Evolutionary conservation across 2,113 vertebrate genomes (phyloP), one percentile per base, ranked within the genome.

Genomic region (Siniperca chuatsi): DNA sequence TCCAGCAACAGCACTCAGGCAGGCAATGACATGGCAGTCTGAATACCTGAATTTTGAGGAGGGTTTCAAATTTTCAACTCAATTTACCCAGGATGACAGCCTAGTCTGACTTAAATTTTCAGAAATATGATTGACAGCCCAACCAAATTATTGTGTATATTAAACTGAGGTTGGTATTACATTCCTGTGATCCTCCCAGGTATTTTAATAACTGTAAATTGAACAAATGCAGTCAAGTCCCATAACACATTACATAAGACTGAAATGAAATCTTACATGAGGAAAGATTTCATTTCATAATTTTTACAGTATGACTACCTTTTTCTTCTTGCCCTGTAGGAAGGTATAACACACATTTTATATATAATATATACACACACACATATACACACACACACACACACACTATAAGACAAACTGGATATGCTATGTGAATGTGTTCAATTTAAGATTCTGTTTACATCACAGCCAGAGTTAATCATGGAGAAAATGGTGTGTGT

Each of bases 371-470:
- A 29, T 1, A 29, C 2, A 29, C 2, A 29, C 29, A 29, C 4
- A 54, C n/a, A n/a, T n/a, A n/a, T n/a, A n/a, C 54, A 54, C 48
- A 78, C 42, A 68, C 35, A 78, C 44, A 57, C 23, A 78, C 58
- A 72, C 6, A 8, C 20, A 46, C 11, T 21, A 12, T 15, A 65
- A 69, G 33, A 67, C 44, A 70, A 66, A 80, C 40, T 5, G 11
- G 52, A 71, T 40, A 42, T 2, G 21, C 35, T 58, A 46, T 2
- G 29, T 75, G 52, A 52, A 64, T 79, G 40, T 29, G 37, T 70
- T 81, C 42, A 5, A 66, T 84, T 87, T 79, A 90, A 58, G 55
- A 67, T 86, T 87, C 78, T 16, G 55, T 85, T 80, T 78, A 82
- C 70, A 80, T 81, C 60, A 71, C 33, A 60, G 72, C 57, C 85